These are phyloP conservation scores for Callosobruchus maculatus DNA, from an alignment of 2,888 invertebrate species.

Conservation along the genomic window DNA sequence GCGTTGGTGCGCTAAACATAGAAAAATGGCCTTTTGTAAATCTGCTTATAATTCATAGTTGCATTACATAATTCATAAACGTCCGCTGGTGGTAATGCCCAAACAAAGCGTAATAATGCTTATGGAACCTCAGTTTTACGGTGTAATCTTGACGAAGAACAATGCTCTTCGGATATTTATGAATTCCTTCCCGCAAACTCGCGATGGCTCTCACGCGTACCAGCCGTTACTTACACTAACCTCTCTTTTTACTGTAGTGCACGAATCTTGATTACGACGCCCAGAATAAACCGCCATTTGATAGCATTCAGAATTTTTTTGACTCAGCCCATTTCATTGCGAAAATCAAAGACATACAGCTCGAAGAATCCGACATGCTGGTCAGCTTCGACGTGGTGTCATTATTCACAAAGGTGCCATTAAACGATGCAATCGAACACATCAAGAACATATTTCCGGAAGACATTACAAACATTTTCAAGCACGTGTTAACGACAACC, in stretches of 20 bases:
- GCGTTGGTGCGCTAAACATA: background rate
- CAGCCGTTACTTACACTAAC: background rate
- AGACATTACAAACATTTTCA: too few relatives aligned
- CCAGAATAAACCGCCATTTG: too few relatives aligned
- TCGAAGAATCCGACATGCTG: too few relatives aligned
- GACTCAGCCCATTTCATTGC: too few relatives aligned
- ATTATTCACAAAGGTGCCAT: too few relatives aligned
- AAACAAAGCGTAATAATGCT: slow-evolving; percentile 19
- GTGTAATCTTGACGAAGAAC: slow-evolving; percentile 16
- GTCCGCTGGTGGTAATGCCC: slow-evolving; percentile 11
- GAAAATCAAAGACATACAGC: too few relatives aligned
- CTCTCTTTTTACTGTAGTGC: too few relatives aligned
- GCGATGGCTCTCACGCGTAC: background rate
- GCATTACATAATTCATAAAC: slow-evolving; percentile 22
- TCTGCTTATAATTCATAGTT: slow-evolving; percentile 14
- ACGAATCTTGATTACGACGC: background rate
- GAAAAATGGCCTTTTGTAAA: slow-evolving; percentile 7
- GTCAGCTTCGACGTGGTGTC: too few relatives aligned
- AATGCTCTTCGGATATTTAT: slow-evolving; percentile 18
- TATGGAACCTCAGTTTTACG: slow-evolving; percentile 13
- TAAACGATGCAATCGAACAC: too few relatives aligned
- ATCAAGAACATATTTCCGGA: too few relatives aligned
- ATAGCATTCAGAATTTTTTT: too few relatives aligned
- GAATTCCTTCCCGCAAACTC: slow-evolving; percentile 19
- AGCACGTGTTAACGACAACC: too few relatives aligned